Evolutionary conservation across 1,140 invertebrate species (phyloP).

Genomic region (Heliconius himera): DNA sequence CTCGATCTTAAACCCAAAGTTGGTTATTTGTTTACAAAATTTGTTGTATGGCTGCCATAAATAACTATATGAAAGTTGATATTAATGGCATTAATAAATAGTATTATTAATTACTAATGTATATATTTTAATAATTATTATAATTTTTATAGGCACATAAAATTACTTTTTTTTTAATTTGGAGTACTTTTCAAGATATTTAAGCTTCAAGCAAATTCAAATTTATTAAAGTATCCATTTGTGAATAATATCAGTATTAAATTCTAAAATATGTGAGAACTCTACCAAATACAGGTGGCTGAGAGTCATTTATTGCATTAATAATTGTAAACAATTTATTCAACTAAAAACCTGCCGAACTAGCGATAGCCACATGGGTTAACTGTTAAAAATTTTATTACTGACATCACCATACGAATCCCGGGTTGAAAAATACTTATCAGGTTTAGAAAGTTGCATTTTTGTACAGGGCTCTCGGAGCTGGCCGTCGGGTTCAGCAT

Average conservation of each 20-base stretch:
- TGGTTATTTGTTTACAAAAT: slow-evolving; percentile 35
- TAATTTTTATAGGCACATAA: not conserved
- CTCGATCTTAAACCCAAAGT: slow-evolving; percentile 35
- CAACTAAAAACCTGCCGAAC: slow-evolving; percentile 35
- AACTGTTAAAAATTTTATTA: slow-evolving; percentile 43
- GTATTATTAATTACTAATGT: slow-evolving; percentile 24
- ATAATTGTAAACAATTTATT: slow-evolving; percentile 39
- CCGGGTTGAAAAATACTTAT: slow-evolving; percentile 50
- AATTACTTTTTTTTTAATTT: not conserved
- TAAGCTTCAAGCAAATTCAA: not conserved
- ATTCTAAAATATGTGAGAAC: slow-evolving; percentile 28
- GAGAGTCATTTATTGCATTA: slow-evolving; percentile 33
- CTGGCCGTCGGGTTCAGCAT: slow-evolving; percentile 38
- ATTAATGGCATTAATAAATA: slow-evolving; percentile 30
- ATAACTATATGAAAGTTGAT: slow-evolving; percentile 25
- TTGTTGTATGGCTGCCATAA: slow-evolving; percentile 24
- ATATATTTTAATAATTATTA: slow-evolving; percentile 22
- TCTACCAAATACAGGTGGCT: slow-evolving; percentile 35
- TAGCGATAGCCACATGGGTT: slow-evolving; percentile 27
- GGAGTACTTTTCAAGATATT: not conserved
- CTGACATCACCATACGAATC: slow-evolving; percentile 44
- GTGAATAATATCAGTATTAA: not conserved
- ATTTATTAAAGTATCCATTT: not conserved
- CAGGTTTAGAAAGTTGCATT: slow-evolving; percentile 65
- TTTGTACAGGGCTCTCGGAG: slow-evolving; percentile 49